Conservation (phyloP, 2,797 vertebrate genomes). For the Geotrypetes seraphini region DNA sequence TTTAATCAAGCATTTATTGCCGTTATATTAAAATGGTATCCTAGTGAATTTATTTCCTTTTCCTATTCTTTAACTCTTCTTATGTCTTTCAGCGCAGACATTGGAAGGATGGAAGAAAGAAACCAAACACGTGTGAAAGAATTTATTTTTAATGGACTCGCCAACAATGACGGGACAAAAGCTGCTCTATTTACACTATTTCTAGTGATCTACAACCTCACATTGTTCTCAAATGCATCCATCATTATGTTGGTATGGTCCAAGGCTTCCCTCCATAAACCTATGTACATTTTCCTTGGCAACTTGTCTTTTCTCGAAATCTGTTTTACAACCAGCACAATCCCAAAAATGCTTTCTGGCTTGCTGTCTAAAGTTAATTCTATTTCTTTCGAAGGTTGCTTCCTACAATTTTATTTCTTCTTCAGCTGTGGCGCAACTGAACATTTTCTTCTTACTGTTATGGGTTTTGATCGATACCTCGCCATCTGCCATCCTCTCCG, state of each 20-base stretch:
- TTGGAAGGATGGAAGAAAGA: no score
- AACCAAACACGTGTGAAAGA: neutral
- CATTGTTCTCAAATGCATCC: conserved; percentile 8
- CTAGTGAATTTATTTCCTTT: no score
- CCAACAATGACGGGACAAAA: neutral
- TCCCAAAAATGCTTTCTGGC: neutral
- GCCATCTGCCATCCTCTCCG: conserved; percentile 13
- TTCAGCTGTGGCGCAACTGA: conserved; percentile 11
- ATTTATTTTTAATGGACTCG: conserved; percentile 18
- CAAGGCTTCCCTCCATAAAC: conserved; percentile 16
- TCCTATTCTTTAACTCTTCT: no score
- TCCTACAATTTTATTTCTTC: conserved; percentile 25
- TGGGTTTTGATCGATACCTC: conserved; percentile 20
- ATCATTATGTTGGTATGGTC: conserved; percentile 1
- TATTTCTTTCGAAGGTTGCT: conserved; percentile 14
- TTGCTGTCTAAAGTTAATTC: conserved; percentile 5
- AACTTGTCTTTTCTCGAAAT: conserved; percentile 22
- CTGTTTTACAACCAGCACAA: conserved; percentile 21
- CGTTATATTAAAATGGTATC: no score
- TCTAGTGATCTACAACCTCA: conserved; percentile 8
- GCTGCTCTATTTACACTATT: conserved; percentile 2
- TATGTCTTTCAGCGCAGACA: no score
- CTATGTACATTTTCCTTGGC: conserved; percentile 21
- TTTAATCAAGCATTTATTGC: no score
- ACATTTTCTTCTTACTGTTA: conserved; percentile 21